Evolutionary conservation across 2,888 invertebrate species (phyloP), one percentile per base, ranked within the genome.

Genomic region (Megaustenia siamemsis): DNA sequence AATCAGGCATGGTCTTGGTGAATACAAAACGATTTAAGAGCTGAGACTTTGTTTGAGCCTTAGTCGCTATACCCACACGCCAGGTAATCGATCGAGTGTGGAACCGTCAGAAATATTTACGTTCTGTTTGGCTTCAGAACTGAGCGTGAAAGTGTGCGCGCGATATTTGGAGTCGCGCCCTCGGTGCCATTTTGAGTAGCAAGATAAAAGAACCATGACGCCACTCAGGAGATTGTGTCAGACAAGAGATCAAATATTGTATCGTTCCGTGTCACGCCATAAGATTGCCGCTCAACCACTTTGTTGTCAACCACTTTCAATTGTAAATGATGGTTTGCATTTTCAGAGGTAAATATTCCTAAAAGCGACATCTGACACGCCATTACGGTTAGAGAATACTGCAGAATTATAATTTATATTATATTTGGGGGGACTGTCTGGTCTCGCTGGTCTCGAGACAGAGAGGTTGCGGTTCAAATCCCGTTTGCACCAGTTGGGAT

Each of bases 231-330:
- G 21, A 28, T 15, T 32, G 28, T 45, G 1, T 73, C 45, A 28
- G 28, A 49, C 49, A 4, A 49, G 18, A n/a, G 73, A 73, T 73
- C 49, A 73, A 73, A 73, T 73, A 49, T 73, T 73, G 32, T 73
- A 73, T 49, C 73, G 18, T 49, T 49, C 32, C 4, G 15, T 73
- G 73, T 18, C n/a, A 45, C 28, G 10, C 45, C 45, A 32, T 28
- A 28, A 32, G 15, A 35, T 49, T 21, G 5, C 1, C 49, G 8
- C 15, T 49, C 45, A 32, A 73, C n/a, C n/a, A n/a, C n/a, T n/a
- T n/a, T n/a, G n/a, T 18, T 49, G 28, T 32, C 73, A 32, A 3
- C 73, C 15, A 45, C 49, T 73, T 73, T 73, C 32, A 49, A 28
- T 73, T 73, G 73, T 45, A 73, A 73, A 73, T 73, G 45, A 21